phyloP scores from a whole-genome alignment of 2,888 invertebrate species.

The Chorisops tibialis region DNA sequence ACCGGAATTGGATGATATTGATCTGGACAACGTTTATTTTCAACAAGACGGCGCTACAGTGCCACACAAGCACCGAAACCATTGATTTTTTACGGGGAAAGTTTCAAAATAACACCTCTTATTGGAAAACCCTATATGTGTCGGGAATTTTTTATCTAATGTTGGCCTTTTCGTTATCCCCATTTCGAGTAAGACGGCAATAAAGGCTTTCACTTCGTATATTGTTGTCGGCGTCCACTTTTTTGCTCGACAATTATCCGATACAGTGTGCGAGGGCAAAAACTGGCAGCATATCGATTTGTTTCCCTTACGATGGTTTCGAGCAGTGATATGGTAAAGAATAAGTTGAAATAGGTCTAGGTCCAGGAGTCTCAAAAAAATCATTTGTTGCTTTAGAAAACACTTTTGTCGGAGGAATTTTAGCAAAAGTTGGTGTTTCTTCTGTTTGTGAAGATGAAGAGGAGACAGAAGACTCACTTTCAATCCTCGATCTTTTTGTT shows the following conservation, averaged over 20 bases:
- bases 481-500: slow-evolving; percentile 10
- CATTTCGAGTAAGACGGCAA: slow-evolving; percentile 10
- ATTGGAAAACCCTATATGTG: slow-evolving; percentile 3
- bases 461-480: background rate
- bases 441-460: slow-evolving; percentile 4
- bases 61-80: too few species aligned
- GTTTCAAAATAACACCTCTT: too few species aligned
- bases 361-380: slow-evolving; percentile 17
- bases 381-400: slow-evolving; percentile 13
- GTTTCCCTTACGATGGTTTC: slow-evolving; percentile 11
- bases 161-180: background rate
- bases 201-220: background rate
- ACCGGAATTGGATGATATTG: too few species aligned
- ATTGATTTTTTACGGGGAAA: too few species aligned
- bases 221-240: background rate
- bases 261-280: background rate
- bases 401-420: slow-evolving; percentile 7
- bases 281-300: slow-evolving; percentile 9
- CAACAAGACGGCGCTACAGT: too few species aligned
- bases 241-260: slow-evolving; percentile 4
- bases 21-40: too few species aligned
- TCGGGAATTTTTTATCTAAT: background rate
- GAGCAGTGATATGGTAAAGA: slow-evolving; percentile 12
- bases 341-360: slow-evolving; percentile 14
- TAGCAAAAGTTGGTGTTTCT: background rate